Base-by-base conservation (phyloP, 2,888 invertebrate species). In the Drosophila basisetae region DNA sequence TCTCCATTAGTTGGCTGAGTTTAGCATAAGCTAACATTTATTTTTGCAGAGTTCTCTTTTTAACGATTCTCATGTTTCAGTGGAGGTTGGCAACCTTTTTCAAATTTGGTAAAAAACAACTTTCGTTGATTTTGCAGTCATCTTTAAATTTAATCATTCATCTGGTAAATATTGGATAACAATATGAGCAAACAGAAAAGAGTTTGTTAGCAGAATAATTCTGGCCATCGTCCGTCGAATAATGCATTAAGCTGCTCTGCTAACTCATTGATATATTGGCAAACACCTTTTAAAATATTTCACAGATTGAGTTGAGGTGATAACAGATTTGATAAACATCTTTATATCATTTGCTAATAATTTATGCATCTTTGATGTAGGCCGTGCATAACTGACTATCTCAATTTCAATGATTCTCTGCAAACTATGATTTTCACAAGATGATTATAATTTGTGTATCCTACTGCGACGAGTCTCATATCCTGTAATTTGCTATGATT, bases 401-500 rank as follows among this genome's bases (percentile, higher is more conserved):
- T 18, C 9, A 3, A 49, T 25, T 67, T 53, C 4, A 41, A 68
- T 55, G 49, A 47, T 11, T 9, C 35, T 6, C 13, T 7, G 59
- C 43, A 66, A 62, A 28, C 68, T 54, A 50, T 69, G 60, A 76
- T 68, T 69, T 63, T 41, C 22, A 18, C 28, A n/a, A 16, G 31
- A 59, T 60, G 53, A 37, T 68, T 78, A 35, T 78, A 83, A 83
- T 89, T 72, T 72, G 63, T 64, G 37, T 25, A 35, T 52, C 39
- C 59, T 43, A 54, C 49, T 30, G 47, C 11, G 49, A 31, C 37
- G 11, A 43, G 39, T 22, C 28, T 16, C 16, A 28, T 33, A 55
- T 68, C 63, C 85, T 73, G 67, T 69, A 78, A 84, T 83, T 82
- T 80, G 33, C 39, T 43, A 43, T 52, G 67, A 68, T 60, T 67